Evolutionary conservation across 2,113 vertebrate genomes (phyloP), one percentile per base, ranked within the genome.

Genomic region (Lanius ludovicianus): DNA sequence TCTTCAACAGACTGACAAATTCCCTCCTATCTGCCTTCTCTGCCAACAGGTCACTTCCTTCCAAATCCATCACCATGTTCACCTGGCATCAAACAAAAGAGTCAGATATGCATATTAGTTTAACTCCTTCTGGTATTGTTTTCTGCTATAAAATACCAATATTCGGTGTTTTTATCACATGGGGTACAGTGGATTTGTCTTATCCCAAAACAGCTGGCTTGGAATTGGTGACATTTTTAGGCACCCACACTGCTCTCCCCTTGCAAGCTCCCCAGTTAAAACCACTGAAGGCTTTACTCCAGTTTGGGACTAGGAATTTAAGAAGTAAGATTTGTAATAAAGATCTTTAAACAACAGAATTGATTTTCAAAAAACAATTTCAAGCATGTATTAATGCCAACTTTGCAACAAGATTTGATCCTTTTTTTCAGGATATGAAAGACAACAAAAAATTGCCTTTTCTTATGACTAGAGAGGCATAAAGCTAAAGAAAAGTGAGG

Each of bases 11-110:
- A 97, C 98, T 97, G 96, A 99, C 99, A 98, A 99, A 99, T 97
- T 99, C 99, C 97, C 98, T 98, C 96, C 99, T 98, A 93, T 99
- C 99, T 74, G 99, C 98, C 97, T 99, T 99, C 98, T 99, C 99
- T 73, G 99, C 99, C 97, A 99, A 97, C 97, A 99, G 98, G 97
- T 99, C 99, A 98, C 98, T 99, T 98, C 99, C 99, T 98, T 99
- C 99, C 97, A 99, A 98, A 98, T 99, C 99, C 99, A 99, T 99
- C 98, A 99, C 98, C 97, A 99, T 98, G 98, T 99, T 99, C 98
- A 99, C 99, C 99, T 99, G 94, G 13, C n/a, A 84, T 75, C 12
- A 9, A 84, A 96, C 77, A 77, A 64, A 90, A 87, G 46, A 93
- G 75, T 63, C 82, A 89, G 37, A 42, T 3, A 59, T 0, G 1